Evolutionary conservation across 2,888 invertebrate species (phyloP).

Genomic region (Meteorus cinctellus): DNA sequence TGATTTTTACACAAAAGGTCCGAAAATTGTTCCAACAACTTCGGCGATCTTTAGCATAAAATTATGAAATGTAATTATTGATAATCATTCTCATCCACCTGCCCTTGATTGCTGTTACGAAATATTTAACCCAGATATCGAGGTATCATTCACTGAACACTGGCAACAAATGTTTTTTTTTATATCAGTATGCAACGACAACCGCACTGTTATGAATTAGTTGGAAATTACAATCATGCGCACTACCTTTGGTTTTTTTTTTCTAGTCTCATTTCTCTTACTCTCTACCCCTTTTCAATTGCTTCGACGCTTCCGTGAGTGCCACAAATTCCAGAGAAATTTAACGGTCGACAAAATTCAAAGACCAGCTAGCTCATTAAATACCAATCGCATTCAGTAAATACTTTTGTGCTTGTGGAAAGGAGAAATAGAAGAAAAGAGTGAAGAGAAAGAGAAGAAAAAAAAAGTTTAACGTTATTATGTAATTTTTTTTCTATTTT

Average conservation of each 20-base stretch:
- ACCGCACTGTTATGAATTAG: no score
- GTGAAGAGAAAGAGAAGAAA: not conserved
- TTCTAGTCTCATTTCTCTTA: slow-evolving; percentile 13
- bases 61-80: no score
- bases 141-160: no score
- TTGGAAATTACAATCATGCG: no score
- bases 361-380: slow-evolving; percentile 34
- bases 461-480: slow-evolving; percentile 14
- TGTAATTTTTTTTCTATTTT: not conserved
- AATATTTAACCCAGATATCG: no score
- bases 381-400: slow-evolving; percentile 27
- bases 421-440: not conserved
- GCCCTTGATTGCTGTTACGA: no score
- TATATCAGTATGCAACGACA: no score
- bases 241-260: not conserved
- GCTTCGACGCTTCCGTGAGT: slow-evolving; percentile 6
- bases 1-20: no score
- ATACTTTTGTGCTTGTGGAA: slow-evolving; percentile 5
- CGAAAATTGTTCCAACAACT: no score
- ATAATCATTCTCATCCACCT: no score
- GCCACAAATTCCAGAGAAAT: slow-evolving; percentile 23
- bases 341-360: slow-evolving; percentile 32
- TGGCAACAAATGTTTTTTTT: no score
- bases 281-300: not conserved
- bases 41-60: no score